These are phyloP conservation scores for Drosophila pseudotakahashii DNA, from an alignment of 2,888 invertebrate genomes.

Conservation along the genomic window DNA sequence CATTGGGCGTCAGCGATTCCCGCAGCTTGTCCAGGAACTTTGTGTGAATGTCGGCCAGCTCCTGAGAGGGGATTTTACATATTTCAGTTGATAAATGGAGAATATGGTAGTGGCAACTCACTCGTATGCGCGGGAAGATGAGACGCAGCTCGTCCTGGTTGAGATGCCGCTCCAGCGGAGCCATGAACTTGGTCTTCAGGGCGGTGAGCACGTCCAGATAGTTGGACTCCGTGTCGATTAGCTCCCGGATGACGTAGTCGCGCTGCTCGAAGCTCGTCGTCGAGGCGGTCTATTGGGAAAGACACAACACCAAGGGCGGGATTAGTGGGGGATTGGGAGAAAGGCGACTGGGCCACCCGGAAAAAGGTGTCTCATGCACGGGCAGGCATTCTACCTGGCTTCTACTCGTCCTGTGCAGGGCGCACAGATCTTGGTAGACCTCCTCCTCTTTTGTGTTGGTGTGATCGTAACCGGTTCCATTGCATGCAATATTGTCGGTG, in stretches of 20 bases:
- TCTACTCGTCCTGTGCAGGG: constrained; percentile 87
- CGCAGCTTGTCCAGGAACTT: constrained; percentile 92
- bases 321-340: constrained; percentile 4
- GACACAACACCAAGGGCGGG: neutral
- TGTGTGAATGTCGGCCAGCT: constrained; percentile 93
- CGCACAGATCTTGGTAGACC: constrained; percentile 97
- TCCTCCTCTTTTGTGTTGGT: constrained; percentile 90
- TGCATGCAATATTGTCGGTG: constrained; percentile 85
- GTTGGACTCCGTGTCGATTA: constrained; percentile 98
- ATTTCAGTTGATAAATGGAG: no score
- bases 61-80: constrained; percentile 83
- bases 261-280: constrained; percentile 91
- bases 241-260: constrained; percentile 96
- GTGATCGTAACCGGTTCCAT: constrained; percentile 84
- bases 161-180: constrained; percentile 90
- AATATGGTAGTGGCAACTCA: constrained; percentile 81
- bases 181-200: constrained; percentile 91
- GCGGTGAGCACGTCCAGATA: constrained; percentile 97
- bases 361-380: constrained; percentile 36
- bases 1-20: constrained; percentile 88
- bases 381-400: constrained; percentile 84
- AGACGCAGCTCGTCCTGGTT: constrained; percentile 90
- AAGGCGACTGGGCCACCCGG: neutral
- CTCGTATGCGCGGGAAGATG: constrained; percentile 96
- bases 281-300: constrained; percentile 81